phyloP scores from a whole-genome alignment of 2,797 vertebrate species.

The Otolemur crassicaudatus region DNA sequence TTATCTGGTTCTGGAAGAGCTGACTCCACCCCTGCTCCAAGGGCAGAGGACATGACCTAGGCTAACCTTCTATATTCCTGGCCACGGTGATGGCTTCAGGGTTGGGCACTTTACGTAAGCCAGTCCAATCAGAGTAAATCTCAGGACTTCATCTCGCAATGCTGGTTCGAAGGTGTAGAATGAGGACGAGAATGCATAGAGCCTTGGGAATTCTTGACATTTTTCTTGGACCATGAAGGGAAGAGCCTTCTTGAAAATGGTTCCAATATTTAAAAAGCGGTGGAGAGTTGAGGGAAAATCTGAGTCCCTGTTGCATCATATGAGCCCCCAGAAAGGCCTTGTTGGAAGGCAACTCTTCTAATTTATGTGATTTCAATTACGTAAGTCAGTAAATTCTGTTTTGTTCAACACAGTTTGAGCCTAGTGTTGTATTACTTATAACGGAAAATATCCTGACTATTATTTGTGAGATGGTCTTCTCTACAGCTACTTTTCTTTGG shows the following conservation, averaged over 20 bases:
- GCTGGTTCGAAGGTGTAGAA: background rate
- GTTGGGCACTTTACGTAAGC: background rate
- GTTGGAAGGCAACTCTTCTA: background rate
- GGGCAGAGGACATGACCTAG: background rate
- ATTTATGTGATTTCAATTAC: slow-evolving; percentile 23
- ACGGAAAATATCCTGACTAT: background rate
- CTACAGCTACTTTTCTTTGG: background rate
- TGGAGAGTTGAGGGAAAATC: background rate
- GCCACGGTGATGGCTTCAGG: background rate
- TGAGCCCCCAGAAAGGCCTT: background rate
- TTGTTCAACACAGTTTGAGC: background rate
- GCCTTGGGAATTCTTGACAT: background rate
- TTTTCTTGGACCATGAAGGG: background rate
- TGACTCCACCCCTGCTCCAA: background rate
- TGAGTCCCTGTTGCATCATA: background rate
- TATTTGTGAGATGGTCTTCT: background rate
- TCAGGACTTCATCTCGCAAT: background rate
- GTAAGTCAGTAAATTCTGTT: background rate
- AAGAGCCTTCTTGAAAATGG: background rate
- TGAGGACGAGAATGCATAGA: background rate
- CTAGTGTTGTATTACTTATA: slow-evolving; percentile 22
- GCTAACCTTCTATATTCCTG: background rate
- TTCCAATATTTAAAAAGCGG: background rate
- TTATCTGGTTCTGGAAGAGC: background rate
- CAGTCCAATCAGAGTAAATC: background rate